Percentiles rank a stretch among this genome's conserved stretches.
phyloP scores from a whole-genome alignment of 2,113 vertebrate species.

The Perca flavescens region DNA sequence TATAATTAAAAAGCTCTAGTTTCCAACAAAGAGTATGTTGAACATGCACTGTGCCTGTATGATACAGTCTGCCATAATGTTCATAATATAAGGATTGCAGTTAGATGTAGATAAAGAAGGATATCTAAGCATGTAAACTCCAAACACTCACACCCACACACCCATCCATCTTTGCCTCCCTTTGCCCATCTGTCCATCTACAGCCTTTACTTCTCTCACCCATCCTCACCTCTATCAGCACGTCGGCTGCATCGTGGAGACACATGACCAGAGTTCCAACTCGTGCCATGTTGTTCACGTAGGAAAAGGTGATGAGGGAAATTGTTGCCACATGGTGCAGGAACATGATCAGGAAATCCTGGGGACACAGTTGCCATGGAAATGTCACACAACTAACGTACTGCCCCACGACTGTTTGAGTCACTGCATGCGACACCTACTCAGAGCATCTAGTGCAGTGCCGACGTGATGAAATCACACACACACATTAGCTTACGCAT shows the following conservation, averaged over 20 bases:
- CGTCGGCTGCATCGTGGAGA: constrained; percentile 92
- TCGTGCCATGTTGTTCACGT: constrained; percentile 95
- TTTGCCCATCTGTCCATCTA: constrained; percentile 1
- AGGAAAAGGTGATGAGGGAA: constrained; percentile 92
- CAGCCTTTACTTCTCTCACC: background rate
- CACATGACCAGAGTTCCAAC: constrained; percentile 93
- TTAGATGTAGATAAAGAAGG: constrained; percentile 8
- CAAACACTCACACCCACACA: constrained; percentile 16
- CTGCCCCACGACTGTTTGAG: background rate
- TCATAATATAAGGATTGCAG: background rate
- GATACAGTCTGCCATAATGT: constrained; percentile 1
- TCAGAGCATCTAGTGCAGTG: background rate
- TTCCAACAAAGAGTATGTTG: background rate
- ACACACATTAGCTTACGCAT: background rate
- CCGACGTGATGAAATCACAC: background rate
- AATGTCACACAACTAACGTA: constrained; percentile 35
- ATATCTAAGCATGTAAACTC: background rate
- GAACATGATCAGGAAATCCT: constrained; percentile 98
- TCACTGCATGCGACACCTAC: constrained; percentile 14
- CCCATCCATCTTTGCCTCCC: background rate
- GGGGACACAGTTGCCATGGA: constrained; percentile 62
- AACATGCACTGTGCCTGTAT: background rate
- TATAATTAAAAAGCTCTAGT: background rate
- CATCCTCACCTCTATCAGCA: constrained; percentile 93
- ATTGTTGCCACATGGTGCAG: constrained; percentile 92